phyloP scores from a whole-genome alignment of 2,113 vertebrate genomes.

The Actenoides hombroni region DNA sequence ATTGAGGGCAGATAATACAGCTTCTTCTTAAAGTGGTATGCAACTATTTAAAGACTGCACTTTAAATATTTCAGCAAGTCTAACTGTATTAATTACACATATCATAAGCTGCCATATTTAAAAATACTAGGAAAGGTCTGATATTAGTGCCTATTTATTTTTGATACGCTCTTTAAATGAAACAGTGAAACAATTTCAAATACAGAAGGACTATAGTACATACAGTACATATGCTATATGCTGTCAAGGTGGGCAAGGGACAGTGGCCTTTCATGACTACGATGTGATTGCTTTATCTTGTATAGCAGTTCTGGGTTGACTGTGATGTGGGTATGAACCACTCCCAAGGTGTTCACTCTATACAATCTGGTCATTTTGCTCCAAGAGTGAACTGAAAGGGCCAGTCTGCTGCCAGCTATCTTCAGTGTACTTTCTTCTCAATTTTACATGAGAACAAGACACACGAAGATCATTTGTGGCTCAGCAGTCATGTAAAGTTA shows the following conservation, averaged over 20 bases:
- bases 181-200: slow-evolving; percentile 47
- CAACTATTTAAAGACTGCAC: not conserved
- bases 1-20: not conserved
- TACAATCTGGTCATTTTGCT: slow-evolving; percentile 1
- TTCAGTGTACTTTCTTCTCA: not conserved
- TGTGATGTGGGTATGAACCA: slow-evolving; percentile 31
- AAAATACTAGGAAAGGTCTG: slow-evolving; percentile 42
- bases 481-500: not conserved
- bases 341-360: slow-evolving; percentile 55
- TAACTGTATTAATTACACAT: not conserved
- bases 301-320: too few relatives aligned
- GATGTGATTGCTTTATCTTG: slow-evolving; percentile 5
- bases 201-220: slow-evolving; percentile 53
- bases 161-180: slow-evolving; percentile 33
- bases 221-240: slow-evolving; percentile 36
- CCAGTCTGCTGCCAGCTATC: not conserved
- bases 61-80: not conserved
- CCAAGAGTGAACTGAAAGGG: not conserved
- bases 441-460: slow-evolving; percentile 8
- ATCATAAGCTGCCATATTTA: not conserved
- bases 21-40: not conserved
- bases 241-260: slow-evolving; percentile 64
- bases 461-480: not conserved
- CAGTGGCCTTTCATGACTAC: slow-evolving; percentile 67
- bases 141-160: slow-evolving; percentile 36